Base-by-base conservation (phyloP, 2,113 vertebrate genomes). In the Cisticola juncidis region DNA sequence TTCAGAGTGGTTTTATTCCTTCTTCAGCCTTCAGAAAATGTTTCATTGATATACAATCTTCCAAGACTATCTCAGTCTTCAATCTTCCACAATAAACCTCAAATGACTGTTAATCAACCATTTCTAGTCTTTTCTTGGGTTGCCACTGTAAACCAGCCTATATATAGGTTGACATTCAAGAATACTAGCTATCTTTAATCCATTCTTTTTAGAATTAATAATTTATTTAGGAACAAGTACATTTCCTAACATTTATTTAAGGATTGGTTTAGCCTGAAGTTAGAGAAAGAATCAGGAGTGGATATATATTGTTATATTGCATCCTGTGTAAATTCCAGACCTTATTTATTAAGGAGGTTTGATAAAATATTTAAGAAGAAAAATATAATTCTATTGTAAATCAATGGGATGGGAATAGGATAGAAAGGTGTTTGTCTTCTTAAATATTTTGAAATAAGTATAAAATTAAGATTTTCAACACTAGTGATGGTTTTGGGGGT, bases 401-500 rank as follows among this genome's bases (percentile, higher is more conserved):
- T 50, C 31, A 42, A 0, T 36, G 15, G 5, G 24, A 47, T 38
- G 33, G 3, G 6, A 68, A 44, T 73, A 58, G 2, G 3, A 38
- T 9, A 20, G 4, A 50, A 47, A 40, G 5, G 1, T 69, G 10
- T 18, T 68, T 44, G 26, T 33, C 9, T 50, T 81, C 22, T 53
- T n/a, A 54, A 65, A 56, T 40, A 51, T 81, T 84, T 71, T 74
- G 2, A 89, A 88, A 28, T 7, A 69, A 29, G 5, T 57, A 57
- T 23, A 58, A 64, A 84, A 62, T 60, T 36, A 79, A 29, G 6
- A 12, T 71, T 90, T 85, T 68, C 36, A 60, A 19, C 3, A n/a
- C 9, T 44, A 11, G 0, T 35, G 9, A 31, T 78, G 3, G 6
- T 29, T 85, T 90, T 72, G 5, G 1, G 2, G 14, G 4, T 7